Evolutionary conservation across 2,113 vertebrate genomes (phyloP).

Genomic region (Scytalopus superciliaris): DNA sequence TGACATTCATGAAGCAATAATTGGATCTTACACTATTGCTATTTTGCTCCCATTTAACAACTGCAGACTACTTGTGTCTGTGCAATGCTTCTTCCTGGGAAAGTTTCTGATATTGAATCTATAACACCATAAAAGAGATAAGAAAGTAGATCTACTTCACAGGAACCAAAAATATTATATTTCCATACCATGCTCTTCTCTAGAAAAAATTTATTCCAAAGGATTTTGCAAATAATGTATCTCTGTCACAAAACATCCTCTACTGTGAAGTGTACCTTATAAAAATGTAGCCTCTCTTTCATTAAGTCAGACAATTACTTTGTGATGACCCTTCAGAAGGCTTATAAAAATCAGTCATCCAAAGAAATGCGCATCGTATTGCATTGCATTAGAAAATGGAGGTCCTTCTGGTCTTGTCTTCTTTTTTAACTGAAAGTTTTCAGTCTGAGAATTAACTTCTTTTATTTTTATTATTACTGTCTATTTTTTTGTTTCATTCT

Average conservation of each 20-base stretch:
- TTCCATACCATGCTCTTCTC: background rate
- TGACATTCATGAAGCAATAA: background rate
- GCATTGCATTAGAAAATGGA: background rate
- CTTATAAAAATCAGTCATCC: background rate
- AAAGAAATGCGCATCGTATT: background rate
- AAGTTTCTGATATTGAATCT: background rate
- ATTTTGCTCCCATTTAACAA: background rate
- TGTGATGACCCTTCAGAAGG: background rate
- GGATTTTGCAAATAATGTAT: background rate
- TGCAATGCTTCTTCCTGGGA: background rate
- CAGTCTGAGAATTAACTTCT: background rate
- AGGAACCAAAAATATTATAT: background rate
- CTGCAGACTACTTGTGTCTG: background rate
- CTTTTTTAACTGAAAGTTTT: background rate
- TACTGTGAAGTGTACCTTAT: background rate
- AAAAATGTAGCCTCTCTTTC: background rate
- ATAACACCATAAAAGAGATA: background rate
- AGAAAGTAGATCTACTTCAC: background rate
- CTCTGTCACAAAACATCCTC: background rate
- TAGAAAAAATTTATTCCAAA: background rate
- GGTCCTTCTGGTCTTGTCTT: background rate
- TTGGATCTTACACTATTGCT: rapidly evolving
- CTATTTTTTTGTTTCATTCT: background rate
- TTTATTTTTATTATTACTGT: background rate
- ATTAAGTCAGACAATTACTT: background rate